Conservation (phyloP, 1,140 invertebrate species). For the Plutomurus gul region DNA sequence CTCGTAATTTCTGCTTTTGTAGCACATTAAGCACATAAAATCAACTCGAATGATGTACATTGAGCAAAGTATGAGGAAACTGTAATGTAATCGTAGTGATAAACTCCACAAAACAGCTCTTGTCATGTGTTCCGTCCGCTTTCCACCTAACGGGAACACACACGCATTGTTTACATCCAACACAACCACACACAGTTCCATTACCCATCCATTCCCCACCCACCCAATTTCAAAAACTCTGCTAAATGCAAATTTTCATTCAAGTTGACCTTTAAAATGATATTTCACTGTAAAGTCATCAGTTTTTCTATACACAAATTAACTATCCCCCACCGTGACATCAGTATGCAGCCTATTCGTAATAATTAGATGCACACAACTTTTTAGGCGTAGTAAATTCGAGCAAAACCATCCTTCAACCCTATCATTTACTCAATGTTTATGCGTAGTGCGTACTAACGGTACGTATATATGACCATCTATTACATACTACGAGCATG, state of each 20-base stretch:
- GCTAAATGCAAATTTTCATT: too few relatives aligned
- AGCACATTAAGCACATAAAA: slow-evolving; percentile 6
- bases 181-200: neutral
- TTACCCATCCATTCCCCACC: neutral
- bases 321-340: too few relatives aligned
- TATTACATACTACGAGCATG: neutral
- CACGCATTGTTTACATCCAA: slow-evolving; percentile 15
- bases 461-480: too few relatives aligned
- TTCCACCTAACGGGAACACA: slow-evolving; percentile 14
- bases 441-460: too few relatives aligned
- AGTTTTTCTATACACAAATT: too few relatives aligned
- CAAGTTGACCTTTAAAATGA: neutral
- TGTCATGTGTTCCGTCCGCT: neutral
- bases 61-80: slow-evolving; percentile 3
- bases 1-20: neutral
- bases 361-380: too few relatives aligned
- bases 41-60: neutral
- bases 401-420: neutral
- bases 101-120: neutral
- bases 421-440: neutral
- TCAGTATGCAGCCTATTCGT: too few relatives aligned
- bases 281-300: neutral
- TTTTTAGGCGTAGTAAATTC: too few relatives aligned
- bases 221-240: too few relatives aligned
- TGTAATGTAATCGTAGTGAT: neutral